Base-by-base conservation (phyloP, 1,140 invertebrate genomes). In the Megalonaias nervosa region DNA sequence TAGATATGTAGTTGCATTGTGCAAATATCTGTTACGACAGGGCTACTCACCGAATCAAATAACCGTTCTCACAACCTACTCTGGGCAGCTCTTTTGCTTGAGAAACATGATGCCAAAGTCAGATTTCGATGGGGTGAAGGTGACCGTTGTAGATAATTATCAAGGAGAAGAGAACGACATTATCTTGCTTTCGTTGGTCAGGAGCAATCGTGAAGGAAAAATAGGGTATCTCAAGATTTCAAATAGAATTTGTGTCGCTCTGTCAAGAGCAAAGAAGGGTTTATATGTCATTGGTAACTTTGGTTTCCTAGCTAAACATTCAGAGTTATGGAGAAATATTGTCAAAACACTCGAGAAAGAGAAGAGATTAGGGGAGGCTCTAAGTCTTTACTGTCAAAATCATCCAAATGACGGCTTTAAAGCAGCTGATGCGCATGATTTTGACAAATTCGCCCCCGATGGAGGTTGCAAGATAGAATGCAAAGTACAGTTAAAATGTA, bases 121-220 rank as follows among this genome's bases (percentile, higher is more conserved):
- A 14, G 65, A 78, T 16, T 80, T 75, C 19, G 67, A 84, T 72
- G 81, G 79, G 15, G 82, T 91, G 2, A 67, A 82, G 71, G 92
- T 96, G 23, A 93, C 93, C 57, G 93, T 93, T 12, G 93, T 97
- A 1, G 96, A 97, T 87, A 96, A 95, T 80, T 90, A 83, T 73
- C 87, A 90, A 92, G 96, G 96, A 0, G 94, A 97, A 88, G 96
- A 97, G 89, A 95, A 94, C 56, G 94, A 95, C 81, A 96, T 97
- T 58, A 95, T 97, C 74, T 84, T 97, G 4, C 85, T 97, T 13
- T 97, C 96, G 0, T 90, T 97, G 13, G 96, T 97, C 0, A 91
- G 96, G 77, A 96, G 94, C 87, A 90, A 91, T 75, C 74, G 87
- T 3, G 89, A 93, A 11, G 91, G 92, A 15, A 93, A 92, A 55